phyloP scores from a whole-genome alignment of 2,113 vertebrate genomes.

The Cardinalis cardinalis region DNA sequence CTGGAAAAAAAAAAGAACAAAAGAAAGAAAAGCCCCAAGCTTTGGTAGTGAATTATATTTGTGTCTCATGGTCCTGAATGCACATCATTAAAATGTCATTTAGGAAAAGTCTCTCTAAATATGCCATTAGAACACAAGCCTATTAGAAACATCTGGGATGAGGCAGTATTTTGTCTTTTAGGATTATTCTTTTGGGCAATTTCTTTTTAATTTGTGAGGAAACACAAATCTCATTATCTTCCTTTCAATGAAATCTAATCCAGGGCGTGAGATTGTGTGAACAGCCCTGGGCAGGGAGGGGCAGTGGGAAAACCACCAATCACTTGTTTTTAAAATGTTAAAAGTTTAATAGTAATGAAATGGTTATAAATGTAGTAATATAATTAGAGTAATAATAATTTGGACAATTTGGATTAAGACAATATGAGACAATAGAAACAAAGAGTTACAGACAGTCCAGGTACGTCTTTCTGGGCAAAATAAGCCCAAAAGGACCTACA shows the following conservation, averaged over 20 bases:
- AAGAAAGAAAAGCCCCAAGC: neutral
- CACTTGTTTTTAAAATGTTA: no score
- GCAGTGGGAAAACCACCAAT: no score
- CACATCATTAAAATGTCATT: neutral
- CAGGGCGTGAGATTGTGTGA: neutral
- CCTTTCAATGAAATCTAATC: neutral
- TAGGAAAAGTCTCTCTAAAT: neutral
- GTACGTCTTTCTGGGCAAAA: no score
- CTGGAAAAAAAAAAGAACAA: accelerated
- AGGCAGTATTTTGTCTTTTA: slow-evolving; percentile 4
- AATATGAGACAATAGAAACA: no score
- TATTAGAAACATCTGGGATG: neutral
- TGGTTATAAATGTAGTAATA: no score
- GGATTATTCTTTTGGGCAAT: slow-evolving; percentile 5
- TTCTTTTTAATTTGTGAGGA: slow-evolving; percentile 16
- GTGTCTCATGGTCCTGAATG: neutral
- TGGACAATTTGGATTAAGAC: no score
- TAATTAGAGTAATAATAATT: no score
- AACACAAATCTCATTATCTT: slow-evolving; percentile 15
- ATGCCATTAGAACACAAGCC: neutral
- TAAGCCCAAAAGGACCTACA: no score
- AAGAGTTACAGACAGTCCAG: no score
- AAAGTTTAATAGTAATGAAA: no score
- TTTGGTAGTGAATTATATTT: neutral
- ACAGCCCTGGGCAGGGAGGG: neutral